Evolutionary conservation across 2,888 invertebrate species (phyloP).

Genomic region (Lasioglossum morio): DNA sequence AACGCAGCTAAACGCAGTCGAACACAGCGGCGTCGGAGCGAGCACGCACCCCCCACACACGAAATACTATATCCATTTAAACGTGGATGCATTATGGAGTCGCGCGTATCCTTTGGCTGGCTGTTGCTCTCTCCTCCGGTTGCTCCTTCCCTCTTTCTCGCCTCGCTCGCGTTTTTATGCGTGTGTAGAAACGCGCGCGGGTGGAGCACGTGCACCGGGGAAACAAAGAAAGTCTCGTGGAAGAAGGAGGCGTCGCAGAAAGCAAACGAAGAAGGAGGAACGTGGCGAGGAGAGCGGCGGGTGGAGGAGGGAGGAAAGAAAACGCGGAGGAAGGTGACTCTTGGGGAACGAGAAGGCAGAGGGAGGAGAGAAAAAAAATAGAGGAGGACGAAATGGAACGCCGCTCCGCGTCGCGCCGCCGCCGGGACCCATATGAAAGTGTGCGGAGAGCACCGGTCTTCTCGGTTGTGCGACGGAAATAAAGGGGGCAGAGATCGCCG

Average conservation of each 20-base stretch:
- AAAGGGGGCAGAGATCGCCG: conserved; percentile 35
- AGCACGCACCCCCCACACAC: conserved; percentile 42
- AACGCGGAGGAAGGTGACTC: conserved; percentile 52
- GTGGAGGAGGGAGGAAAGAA: conserved; percentile 35
- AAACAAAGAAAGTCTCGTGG: conserved; percentile 70
- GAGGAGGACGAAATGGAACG: conserved; percentile 4
- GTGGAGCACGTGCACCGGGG: conserved; percentile 70
- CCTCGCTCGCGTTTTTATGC: conserved; percentile 55
- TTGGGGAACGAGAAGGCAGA: conserved; percentile 36
- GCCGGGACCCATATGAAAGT: conserved; percentile 1
- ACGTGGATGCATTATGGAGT: conserved; percentile 68
- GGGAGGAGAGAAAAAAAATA: not conserved
- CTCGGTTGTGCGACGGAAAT: conserved; percentile 35
- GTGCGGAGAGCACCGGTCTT: not conserved
- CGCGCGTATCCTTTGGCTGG: conserved; percentile 56
- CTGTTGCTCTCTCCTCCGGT: conserved; percentile 31
- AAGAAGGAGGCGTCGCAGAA: conserved; percentile 60
- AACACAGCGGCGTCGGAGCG: conserved; percentile 44
- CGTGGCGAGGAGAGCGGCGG: conserved; percentile 6
- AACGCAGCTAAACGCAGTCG: conserved; percentile 38
- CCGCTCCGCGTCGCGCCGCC: not conserved
- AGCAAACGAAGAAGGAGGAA: conserved; percentile 36
- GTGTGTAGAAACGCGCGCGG: conserved; percentile 66
- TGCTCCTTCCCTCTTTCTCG: conserved; percentile 21
- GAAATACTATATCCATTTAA: conserved; percentile 69